Base-by-base conservation (phyloP, 2,797 vertebrate genomes). In the Dicrostonyx torquatus region DNA sequence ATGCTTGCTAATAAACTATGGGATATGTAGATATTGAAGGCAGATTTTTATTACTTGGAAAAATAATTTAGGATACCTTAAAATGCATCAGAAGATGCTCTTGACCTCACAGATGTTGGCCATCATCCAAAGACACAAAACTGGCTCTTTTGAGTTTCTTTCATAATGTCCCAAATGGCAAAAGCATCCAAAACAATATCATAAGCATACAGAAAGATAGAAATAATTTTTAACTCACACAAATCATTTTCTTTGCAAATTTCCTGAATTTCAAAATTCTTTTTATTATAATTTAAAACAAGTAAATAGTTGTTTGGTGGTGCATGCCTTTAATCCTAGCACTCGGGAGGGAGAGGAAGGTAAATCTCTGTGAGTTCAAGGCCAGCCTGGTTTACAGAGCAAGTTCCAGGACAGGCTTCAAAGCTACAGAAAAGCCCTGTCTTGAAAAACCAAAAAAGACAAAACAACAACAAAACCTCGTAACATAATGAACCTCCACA, bases 41-140 rank as follows among this genome's bases (percentile, higher is more conserved):
- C 5, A 22, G 43, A 48, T 86, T 90, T 83, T 79, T 31, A 24
- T 22, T 76, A 70, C 48, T 55, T 80, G 58, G 60, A 85, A 96
- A 96, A 94, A 77, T 79, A 94, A 91, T 60, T 79, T 91, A 88
- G 95, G 66, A 22, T 76, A 76, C 15, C 45, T 80, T 77, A 89
- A 86, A 86, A 53, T 37, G 29, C 31, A 89, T 22, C 6, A 53
- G n/a, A 89, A 45, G 24, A 40, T 96, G 78, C 34, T 6, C 29
- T 37, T 91, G 58, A 64, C 43, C 87, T 89, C 43, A 68, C 82
- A 92, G 26, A 29, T 24, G 37, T 34, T 70, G 75, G 2, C 20
- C 2, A 37, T 82, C 50, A 87, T 89, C 50, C 68, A 94, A 29
- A 86, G 29, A 37, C 62, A 92, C 43, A 84, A 40, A 95, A 37